Conservation (phyloP, 2,888 invertebrate genomes). For the Amiota minor region DNA sequence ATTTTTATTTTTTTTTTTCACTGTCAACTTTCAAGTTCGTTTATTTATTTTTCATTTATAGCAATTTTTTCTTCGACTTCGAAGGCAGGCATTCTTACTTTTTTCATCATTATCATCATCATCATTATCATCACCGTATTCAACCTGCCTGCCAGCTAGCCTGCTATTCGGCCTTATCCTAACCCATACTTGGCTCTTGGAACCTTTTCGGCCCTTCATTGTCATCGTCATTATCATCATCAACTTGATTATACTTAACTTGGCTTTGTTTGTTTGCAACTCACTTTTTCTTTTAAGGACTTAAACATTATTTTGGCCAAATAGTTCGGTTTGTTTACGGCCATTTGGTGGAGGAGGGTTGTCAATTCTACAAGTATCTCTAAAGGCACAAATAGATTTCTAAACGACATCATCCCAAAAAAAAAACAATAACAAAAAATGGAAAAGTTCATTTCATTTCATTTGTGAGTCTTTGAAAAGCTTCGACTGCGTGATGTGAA, state of each 20-base stretch:
- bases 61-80: constrained; percentile 2
- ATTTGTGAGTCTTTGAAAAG: constrained; percentile 15
- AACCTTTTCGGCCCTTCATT: background rate
- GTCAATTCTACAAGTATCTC: constrained; percentile 6
- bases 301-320: constrained; percentile 29
- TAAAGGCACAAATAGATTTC: constrained; percentile 22
- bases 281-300: constrained; percentile 19
- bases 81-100: no score
- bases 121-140: background rate
- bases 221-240: background rate
- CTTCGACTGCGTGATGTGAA: constrained; percentile 27
- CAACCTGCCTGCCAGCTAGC: background rate
- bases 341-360: background rate
- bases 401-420: background rate
- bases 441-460: constrained; percentile 28
- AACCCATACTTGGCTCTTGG: constrained; percentile 9
- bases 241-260: constrained; percentile 21
- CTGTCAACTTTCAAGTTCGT: constrained; percentile 56
- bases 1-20: background rate
- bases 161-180: background rate
- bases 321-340: constrained; percentile 14
- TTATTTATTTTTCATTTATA: constrained; percentile 60
- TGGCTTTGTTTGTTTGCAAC: constrained; percentile 21
- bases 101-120: no score
- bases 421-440: no score